Conservation (phyloP, 1,140 invertebrate species). For the Bombus sibiricus region DNA sequence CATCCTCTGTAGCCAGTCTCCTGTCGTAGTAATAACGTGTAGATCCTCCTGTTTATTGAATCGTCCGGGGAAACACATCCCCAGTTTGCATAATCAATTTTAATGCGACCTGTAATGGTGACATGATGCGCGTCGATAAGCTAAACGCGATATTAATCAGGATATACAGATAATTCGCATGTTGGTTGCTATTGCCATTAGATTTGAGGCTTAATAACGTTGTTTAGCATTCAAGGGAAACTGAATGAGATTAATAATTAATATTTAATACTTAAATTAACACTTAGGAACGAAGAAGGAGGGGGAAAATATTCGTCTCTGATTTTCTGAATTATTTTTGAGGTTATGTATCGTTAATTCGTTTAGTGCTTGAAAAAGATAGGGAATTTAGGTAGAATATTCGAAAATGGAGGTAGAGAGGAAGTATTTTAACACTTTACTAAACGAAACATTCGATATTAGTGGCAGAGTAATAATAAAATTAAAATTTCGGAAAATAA, state of each 20-base stretch:
- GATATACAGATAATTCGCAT: not conserved
- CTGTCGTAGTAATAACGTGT: not conserved
- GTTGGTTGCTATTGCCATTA: not conserved
- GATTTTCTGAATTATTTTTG: not conserved
- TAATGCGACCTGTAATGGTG: constrained; percentile 14
- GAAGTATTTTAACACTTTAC: not conserved
- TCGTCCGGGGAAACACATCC: not conserved
- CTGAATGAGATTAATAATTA: too few species aligned
- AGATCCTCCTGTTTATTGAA: constrained; percentile 4
- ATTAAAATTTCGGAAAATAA: not conserved
- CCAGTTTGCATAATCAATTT: constrained; percentile 48
- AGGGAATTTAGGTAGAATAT: not conserved
- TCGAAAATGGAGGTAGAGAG: not conserved
- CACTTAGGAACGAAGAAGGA: too few species aligned
- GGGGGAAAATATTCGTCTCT: not conserved
- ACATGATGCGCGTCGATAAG: not conserved
- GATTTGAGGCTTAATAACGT: constrained; percentile 5
- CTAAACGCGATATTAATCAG: constrained; percentile 36
- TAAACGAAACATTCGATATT: not conserved
- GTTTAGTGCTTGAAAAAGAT: not conserved
- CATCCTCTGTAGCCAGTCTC: not conserved
- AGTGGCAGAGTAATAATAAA: not conserved
- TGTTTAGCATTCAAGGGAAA: not conserved
- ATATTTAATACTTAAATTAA: too few species aligned
- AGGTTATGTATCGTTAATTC: not conserved